Base-by-base conservation (phyloP, 2,888 invertebrate genomes). In the Cryptus armator region DNA sequence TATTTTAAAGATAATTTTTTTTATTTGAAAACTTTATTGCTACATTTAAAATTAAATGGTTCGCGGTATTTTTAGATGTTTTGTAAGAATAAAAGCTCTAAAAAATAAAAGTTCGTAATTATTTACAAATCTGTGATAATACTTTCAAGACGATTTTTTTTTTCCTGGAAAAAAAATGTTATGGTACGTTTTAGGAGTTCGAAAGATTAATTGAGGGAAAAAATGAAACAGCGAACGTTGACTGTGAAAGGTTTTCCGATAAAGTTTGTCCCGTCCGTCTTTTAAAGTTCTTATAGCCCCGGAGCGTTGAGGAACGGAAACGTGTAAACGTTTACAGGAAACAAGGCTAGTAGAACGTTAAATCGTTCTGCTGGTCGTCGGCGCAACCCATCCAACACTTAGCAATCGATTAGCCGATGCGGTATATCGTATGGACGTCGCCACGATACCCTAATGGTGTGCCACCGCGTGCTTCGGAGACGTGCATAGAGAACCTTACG, bases 361-460 rank as follows among this genome's bases (percentile, higher is more conserved):
- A 77, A 82, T 37, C 53, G 76, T 24, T 70, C 56, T 78, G 56
- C 43, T 51, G 77, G 67, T 78, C 72, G 72, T 82, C 66, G 67
- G 59, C 29, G 59, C 70, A 62, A 72, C 9, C 67, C 78, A 59
- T 78, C 82, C 66, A 78, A 83, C 72, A 78, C 82, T 83, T 78
- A 78, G 67, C 77, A 59, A 79, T 83, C 83, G 79, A 83, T 83
- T 83, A 79, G 62, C 48, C 77, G 72, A 78, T 77, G 77, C 67
- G 67, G 62, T 77, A 51, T 68, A 62, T 48, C 29, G 46, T 46
- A 29, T 46, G 24, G 53, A 19, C 32, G 44, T 71, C 53, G 78
- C 14, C 46, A 46, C 3, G 44, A 51, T 46, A 51, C 32, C 24
- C 53, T 66, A 10, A 59, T 59, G 32, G 46, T 64, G 70, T 68